Evolutionary conservation across 2,797 vertebrate species (phyloP).

Genomic region (Loris lydekkerianus): DNA sequence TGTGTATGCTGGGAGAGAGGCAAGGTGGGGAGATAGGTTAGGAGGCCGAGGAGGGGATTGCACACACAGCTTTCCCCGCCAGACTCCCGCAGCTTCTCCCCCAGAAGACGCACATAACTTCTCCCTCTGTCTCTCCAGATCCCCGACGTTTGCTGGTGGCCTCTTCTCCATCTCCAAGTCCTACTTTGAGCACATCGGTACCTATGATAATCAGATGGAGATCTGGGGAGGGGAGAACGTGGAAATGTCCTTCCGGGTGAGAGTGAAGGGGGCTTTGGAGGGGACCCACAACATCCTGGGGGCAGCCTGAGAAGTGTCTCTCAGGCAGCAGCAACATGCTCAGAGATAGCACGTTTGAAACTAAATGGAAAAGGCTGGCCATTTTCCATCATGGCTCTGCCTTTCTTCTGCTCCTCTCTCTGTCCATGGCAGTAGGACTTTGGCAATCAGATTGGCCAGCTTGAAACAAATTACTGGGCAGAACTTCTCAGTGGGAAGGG

Average conservation of each 20-base stretch:
- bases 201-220: slow-evolving; percentile 98
- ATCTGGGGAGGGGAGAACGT: slow-evolving; percentile 99
- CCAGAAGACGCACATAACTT: slow-evolving; percentile 20
- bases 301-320: neutral
- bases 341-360: neutral
- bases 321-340: neutral
- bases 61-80: rapidly evolving
- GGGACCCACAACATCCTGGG: neutral
- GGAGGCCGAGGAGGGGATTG: neutral
- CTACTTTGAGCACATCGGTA: slow-evolving; percentile 97
- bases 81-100: rapidly evolving
- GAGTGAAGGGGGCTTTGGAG: slow-evolving; percentile 75
- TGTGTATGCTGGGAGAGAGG: neutral
- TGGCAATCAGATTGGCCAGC: neutral
- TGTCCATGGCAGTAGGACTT: neutral
- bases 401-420: neutral
- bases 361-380: neutral
- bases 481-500: slow-evolving; percentile 11
- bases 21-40: neutral
- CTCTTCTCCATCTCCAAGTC: slow-evolving; percentile 96
- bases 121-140: slow-evolving; percentile 87
- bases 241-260: slow-evolving; percentile 99
- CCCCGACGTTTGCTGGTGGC: slow-evolving; percentile 96
- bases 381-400: neutral
- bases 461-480: neutral